Evolutionary conservation across 1,140 invertebrate species (phyloP), one percentile per base, ranked within the genome.

Genomic region (Caenorhabditis briggsae): DNA sequence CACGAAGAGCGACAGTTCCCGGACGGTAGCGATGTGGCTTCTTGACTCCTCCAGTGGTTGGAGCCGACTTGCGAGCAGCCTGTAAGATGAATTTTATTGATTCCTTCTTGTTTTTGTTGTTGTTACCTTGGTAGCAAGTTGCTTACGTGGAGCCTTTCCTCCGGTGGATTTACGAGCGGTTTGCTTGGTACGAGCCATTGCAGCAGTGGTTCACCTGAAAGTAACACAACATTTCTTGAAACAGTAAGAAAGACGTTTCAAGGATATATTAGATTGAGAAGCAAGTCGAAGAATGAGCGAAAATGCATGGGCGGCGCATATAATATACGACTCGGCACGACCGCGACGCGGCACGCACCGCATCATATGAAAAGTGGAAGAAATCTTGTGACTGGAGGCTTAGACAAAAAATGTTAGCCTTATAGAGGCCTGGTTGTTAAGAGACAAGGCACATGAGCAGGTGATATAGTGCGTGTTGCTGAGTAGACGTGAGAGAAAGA

Each of bases 171-270:
- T 93, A 94, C 95, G 95, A 23, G 95, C 95, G 33, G 95, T 96
- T 90, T 96, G 95, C 94, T 96, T 96, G 7, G 95, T 96, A 95
- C 95, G 95, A 88, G 95, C 95, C 95, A 96, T 96, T 48, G 8
- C 43, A 23, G 14, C 14, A n/a, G 8, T 50, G 82, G 55, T 59
- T 83, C 33, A 46, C 33, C 58, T 59, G 53, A 43, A 58, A 61
- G 20, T 82, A 33, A 50, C 9, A 14, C 16, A 25, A 56, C 11
- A 33, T 55, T 74, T 14, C 2, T 16, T 58, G 56, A 33, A 33
- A 33, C 50, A 55, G 11, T 64, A 64, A 16, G 11, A 33, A 64
- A 53, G 5, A 53, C 33, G 33, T 33, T 33, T 33, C 33, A 33
- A 1, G 33, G 33, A 33, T 33, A 33, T 33, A 33, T 33, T 33